Evolutionary conservation across 2,797 vertebrate genomes (phyloP).

Genomic region (Pristis pectinata): DNA sequence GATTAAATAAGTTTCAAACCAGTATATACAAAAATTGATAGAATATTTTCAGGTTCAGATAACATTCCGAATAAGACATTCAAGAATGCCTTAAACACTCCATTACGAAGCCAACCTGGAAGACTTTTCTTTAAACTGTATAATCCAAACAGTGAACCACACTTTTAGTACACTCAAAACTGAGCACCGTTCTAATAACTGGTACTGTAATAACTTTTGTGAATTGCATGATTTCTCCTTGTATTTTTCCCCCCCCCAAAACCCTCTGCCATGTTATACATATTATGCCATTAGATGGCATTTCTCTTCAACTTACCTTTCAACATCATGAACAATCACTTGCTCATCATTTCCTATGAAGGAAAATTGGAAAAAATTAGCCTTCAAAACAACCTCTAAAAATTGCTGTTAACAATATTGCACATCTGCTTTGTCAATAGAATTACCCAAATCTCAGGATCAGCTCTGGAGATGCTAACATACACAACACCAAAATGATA

Average conservation of each 20-base stretch:
- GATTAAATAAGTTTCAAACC: conserved; percentile 36
- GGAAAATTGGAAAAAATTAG: not conserved
- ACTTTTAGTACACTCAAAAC: not conserved
- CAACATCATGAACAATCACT: conserved; percentile 96
- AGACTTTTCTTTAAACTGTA: not conserved
- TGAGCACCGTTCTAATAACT: not conserved
- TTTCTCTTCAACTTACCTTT: conserved; percentile 64
- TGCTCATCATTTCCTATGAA: conserved; percentile 90
- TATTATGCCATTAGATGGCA: not conserved
- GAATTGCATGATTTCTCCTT: not conserved
- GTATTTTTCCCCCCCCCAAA: too few species aligned
- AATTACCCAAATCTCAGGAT: not conserved
- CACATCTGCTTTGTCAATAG: not conserved
- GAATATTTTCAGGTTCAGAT: conserved; percentile 43
- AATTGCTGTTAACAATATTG: not conserved
- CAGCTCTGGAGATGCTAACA: not conserved
- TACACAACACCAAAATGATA: not conserved
- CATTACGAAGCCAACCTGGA: not conserved
- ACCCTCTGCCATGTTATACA: not conserved
- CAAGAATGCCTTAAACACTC: not conserved
- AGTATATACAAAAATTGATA: conserved; percentile 37
- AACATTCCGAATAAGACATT: conserved; percentile 40
- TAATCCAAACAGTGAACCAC: not conserved
- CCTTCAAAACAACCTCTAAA: not conserved
- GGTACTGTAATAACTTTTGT: not conserved